Evolutionary conservation across 2,888 invertebrate species (phyloP).

Genomic region (Rhopalosiphum nymphaeae): DNA sequence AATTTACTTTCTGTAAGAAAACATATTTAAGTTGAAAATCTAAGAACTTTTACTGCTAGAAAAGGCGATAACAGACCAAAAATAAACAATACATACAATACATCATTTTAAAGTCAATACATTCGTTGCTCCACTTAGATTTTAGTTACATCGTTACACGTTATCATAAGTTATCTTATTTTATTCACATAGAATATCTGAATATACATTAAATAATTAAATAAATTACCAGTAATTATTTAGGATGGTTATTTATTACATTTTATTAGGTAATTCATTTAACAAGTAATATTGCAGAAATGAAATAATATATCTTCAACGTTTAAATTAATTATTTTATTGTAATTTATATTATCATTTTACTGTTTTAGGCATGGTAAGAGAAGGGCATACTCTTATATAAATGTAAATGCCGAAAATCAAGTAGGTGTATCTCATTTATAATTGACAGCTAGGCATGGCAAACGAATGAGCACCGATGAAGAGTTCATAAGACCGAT

Average conservation of each 20-base stretch:
- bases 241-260: background rate
- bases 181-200: background rate
- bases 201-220: background rate
- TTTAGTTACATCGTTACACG: background rate
- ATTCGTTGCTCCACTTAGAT: background rate
- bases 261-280: background rate
- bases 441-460: constrained; percentile 76
- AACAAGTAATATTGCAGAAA: background rate
- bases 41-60: background rate
- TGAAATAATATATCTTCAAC: background rate
- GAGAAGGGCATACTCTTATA: constrained; percentile 74
- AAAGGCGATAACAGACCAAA: background rate
- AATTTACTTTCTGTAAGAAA: background rate
- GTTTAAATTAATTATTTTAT: background rate
- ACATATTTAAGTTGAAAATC: background rate
- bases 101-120: background rate
- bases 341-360: constrained; percentile 65
- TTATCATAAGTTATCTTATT: background rate
- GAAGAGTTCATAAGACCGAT: constrained; percentile 79
- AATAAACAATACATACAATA: background rate
- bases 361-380: constrained; percentile 74
- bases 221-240: background rate
- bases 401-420: constrained; percentile 69
- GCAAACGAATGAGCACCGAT: constrained; percentile 76
- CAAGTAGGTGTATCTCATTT: constrained; percentile 76